These are phyloP conservation scores for Nyctibius bracteatus DNA, from an alignment of 2,113 vertebrate genomes.

Conservation along the genomic window DNA sequence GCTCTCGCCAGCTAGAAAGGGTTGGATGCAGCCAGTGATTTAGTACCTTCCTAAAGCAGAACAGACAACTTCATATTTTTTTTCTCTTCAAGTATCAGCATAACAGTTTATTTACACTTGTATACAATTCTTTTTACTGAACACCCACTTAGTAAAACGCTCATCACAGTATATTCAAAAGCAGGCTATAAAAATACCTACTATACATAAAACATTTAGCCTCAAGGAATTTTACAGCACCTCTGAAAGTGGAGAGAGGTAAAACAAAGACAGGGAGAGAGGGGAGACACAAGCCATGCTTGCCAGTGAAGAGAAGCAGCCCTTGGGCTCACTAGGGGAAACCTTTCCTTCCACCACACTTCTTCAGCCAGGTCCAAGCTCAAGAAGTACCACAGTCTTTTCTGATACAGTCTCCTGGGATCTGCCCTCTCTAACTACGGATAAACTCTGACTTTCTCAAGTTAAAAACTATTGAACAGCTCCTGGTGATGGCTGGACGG, in stretches of 20 bases:
- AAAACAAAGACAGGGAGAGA: background rate
- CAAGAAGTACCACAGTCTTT: background rate
- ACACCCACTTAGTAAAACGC: background rate
- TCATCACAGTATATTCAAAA: constrained; percentile 51
- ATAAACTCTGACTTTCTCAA: background rate
- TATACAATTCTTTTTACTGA: constrained; percentile 6
- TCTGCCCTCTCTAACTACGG: background rate
- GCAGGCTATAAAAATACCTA: constrained; percentile 59
- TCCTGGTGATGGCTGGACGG: fast-evolving
- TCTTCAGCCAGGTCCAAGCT: background rate
- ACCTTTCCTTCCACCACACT: background rate
- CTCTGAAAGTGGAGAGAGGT: background rate
- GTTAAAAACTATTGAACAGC: background rate
- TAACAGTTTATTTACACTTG: constrained; percentile 56
- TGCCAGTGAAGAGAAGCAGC: background rate
- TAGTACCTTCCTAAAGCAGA: background rate
- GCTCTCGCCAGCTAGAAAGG: background rate
- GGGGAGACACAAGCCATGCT: background rate
- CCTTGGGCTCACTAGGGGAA: background rate
- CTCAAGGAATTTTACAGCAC: constrained; percentile 48
- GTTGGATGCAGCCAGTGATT: background rate
- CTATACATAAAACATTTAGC: constrained; percentile 45
- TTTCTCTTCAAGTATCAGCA: constrained; percentile 59
- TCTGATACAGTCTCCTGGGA: background rate
- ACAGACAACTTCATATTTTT: background rate